Evolutionary conservation across 1,140 invertebrate species (phyloP).

Genomic region (Coenobita brevimanus): DNA sequence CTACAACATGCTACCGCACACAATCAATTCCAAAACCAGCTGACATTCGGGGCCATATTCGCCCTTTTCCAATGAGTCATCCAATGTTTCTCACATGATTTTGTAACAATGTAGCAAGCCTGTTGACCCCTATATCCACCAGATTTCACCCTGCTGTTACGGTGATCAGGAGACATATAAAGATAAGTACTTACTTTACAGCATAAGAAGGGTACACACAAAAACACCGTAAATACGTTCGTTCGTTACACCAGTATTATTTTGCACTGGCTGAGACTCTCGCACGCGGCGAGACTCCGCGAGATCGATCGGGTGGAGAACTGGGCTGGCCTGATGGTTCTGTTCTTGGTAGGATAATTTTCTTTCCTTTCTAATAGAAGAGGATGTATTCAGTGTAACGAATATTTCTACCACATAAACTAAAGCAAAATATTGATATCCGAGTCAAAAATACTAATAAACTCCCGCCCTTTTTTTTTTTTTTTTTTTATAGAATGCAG

Average conservation of each 20-base stretch:
- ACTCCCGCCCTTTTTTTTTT: no score
- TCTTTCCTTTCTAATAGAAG: no score
- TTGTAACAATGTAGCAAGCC: neutral
- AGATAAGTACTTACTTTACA: slow-evolving; percentile 26
- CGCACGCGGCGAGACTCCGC: slow-evolving; percentile 55
- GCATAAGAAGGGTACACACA: slow-evolving; percentile 44
- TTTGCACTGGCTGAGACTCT: slow-evolving; percentile 54
- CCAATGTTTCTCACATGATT: slow-evolving; percentile 32
- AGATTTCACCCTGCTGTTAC: neutral
- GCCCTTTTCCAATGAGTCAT: slow-evolving; percentile 59
- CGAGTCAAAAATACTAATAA: no score
- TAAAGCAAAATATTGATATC: no score
- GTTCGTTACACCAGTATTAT: slow-evolving; percentile 49
- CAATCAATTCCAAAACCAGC: slow-evolving; percentile 32
- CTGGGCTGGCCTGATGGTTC: slow-evolving; percentile 40
- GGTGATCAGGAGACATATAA: neutral
- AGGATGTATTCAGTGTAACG: no score
- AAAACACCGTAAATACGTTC: slow-evolving; percentile 29
- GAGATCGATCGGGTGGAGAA: slow-evolving; percentile 61
- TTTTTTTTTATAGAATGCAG: no score
- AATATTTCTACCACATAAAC: no score
- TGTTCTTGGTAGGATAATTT: neutral
- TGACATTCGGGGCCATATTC: slow-evolving; percentile 59
- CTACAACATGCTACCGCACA: neutral
- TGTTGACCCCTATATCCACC: neutral